Base-by-base conservation (phyloP, 2,113 vertebrate genomes). In the Machaerirhynchus nigripectus region DNA sequence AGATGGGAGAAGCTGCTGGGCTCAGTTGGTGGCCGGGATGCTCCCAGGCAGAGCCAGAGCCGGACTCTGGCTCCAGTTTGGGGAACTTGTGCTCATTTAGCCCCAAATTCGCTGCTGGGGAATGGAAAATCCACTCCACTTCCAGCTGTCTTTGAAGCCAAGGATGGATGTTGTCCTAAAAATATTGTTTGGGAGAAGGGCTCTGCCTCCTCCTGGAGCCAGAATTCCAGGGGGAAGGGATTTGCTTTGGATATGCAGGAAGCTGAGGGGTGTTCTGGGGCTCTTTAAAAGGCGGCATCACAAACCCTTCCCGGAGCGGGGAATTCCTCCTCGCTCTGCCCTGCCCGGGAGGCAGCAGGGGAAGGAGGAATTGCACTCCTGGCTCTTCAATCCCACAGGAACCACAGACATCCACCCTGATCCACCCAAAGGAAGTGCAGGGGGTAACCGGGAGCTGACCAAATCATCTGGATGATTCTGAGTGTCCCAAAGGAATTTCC, bases 401-500 rank as follows among this genome's bases (percentile, higher is more conserved):
- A 16, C 50, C 26, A 52, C 67, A 11, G 61, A 46, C 63, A 8
- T 30, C 30, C 30, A 4, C 1, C 17, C 75, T 30, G 76, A 37
- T 2, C 5, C 4, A 15, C 13, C 53, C 35, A 33, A 61, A 47
- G 77, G 57, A 20, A 63, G 80, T 35, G 44, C 77, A 42, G 1
- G 24, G 70, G 65, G 15, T 47, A 57, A 86, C 37, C 37, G 88
- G 81, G 89, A 69, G 22, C 56, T 81, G 85, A 60, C 82, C 55
- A 73, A 50, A 81, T 64, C 49, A 76, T 40, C 60, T 16, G 44
- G 63, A 55, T 77, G 85, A 20, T 26, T 60, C 10, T 50, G 78
- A 42, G 37, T 17, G 60, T 77, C 74, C 84, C n/a, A 80, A 90
- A 77, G 81, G 59, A 65, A 93, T 95, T 92, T 81, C 31, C 68